Evolutionary conservation across 2,113 vertebrate genomes (phyloP).

Genomic region (Aldabrachelys gigantea): DNA sequence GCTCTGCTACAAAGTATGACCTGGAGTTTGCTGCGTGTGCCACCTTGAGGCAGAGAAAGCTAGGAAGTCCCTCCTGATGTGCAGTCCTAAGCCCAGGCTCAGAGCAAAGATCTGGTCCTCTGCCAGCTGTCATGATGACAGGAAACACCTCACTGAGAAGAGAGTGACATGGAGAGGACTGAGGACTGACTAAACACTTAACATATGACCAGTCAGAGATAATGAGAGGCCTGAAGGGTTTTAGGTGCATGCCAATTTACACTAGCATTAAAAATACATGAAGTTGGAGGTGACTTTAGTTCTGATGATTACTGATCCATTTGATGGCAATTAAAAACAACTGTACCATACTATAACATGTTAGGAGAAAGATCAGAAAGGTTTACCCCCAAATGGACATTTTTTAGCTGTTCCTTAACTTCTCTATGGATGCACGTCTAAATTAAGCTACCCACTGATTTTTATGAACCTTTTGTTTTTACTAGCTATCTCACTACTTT

Average conservation of each 20-base stretch:
- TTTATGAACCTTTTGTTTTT: neutral
- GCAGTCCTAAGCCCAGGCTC: neutral
- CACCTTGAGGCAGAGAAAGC: neutral
- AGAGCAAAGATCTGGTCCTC: neutral
- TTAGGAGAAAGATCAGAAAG: neutral
- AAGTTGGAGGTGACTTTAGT: neutral
- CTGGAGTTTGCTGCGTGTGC: neutral
- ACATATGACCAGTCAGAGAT: neutral
- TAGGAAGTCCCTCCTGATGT: neutral
- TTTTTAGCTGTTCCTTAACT: neutral
- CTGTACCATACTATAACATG: neutral
- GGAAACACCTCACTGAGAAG: neutral
- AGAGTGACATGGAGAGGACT: neutral
- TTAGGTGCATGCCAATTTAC: neutral
- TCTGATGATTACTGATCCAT: neutral
- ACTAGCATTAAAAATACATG: neutral
- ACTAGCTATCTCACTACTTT: neutral
- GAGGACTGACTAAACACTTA: neutral
- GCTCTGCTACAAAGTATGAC: neutral
- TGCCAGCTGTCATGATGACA: neutral
- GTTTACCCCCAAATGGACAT: neutral
- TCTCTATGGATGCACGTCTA: neutral
- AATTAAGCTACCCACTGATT: rapidly evolving
- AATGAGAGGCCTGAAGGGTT: neutral
- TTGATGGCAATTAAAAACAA: neutral